Percentiles rank a stretch among this genome's conserved stretches.
phyloP scores from a whole-genome alignment of 1,140 invertebrate species.

The Euura lappo region DNA sequence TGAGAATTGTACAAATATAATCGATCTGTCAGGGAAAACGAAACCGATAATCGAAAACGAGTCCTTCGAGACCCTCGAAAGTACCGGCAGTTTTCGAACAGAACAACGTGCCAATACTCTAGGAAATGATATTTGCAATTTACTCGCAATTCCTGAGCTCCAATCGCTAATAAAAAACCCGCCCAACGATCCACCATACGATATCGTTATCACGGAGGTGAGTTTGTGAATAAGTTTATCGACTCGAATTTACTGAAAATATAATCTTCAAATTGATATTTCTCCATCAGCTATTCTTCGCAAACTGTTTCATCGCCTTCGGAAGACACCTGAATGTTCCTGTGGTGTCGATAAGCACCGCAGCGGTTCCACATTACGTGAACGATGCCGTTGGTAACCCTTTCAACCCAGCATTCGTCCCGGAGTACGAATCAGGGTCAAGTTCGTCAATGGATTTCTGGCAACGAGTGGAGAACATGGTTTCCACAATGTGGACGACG shows the following conservation, averaged over 20 bases:
- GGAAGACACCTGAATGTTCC: constrained; percentile 29
- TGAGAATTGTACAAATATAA: constrained; percentile 42
- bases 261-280: background rate
- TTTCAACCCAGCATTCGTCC: constrained; percentile 40
- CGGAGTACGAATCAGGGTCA: constrained; percentile 34
- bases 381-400: constrained; percentile 30
- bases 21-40: constrained; percentile 34
- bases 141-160: constrained; percentile 30
- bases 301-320: constrained; percentile 32
- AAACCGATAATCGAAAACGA: constrained; percentile 21
- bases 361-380: constrained; percentile 30
- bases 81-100: constrained; percentile 21
- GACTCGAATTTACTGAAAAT: background rate
- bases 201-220: constrained; percentile 35
- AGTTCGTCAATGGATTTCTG: constrained; percentile 40
- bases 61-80: constrained; percentile 19
- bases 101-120: constrained; percentile 16
- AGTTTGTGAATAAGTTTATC: constrained; percentile 6
- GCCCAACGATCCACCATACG: constrained; percentile 30
- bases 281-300: constrained; percentile 31
- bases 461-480: constrained; percentile 39
- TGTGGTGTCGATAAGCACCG: constrained; percentile 28
- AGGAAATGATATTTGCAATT: constrained; percentile 34
- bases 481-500: constrained; percentile 13
- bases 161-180: constrained; percentile 31